Percentiles rank a stretch among this genome's conserved stretches.
Evolutionary conservation across 2,888 invertebrate species (phyloP).

Genomic region (Andrena flavipes): DNA sequence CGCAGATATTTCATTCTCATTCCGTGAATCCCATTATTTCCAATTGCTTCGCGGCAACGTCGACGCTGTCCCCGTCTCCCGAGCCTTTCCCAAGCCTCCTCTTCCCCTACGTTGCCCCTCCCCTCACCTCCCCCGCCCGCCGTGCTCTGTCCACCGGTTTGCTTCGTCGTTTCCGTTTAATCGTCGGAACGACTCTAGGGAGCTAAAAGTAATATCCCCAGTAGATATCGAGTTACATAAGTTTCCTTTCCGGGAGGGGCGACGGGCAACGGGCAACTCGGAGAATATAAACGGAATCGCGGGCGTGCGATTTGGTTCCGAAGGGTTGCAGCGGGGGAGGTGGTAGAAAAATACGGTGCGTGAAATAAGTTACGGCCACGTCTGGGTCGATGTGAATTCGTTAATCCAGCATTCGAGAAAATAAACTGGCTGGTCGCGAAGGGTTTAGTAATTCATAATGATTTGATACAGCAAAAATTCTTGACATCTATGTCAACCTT

Average conservation of each 20-base stretch:
- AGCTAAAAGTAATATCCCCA: constrained; percentile 40
- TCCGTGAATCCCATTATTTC: constrained; percentile 67
- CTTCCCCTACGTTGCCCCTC: background rate
- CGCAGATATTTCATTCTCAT: constrained; percentile 63
- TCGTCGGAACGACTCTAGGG: constrained; percentile 33
- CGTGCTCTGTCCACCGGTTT: constrained; percentile 9
- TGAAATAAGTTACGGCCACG: background rate
- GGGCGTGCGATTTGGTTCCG: constrained; percentile 14
- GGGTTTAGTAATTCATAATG: too few relatives aligned
- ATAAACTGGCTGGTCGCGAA: too few relatives aligned
- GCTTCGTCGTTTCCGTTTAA: constrained; percentile 48
- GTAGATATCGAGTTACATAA: constrained; percentile 65
- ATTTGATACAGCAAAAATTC: too few relatives aligned
- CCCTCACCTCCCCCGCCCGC: background rate
- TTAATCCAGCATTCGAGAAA: too few relatives aligned
- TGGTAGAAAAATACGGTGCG: background rate
- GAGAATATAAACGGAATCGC: constrained; percentile 53
- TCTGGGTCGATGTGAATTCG: too few relatives aligned
- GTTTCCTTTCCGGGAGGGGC: constrained; percentile 34
- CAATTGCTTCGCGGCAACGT: constrained; percentile 52
- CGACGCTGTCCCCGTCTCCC: constrained; percentile 15
- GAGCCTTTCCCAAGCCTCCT: constrained; percentile 10
- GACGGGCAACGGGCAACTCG: background rate
- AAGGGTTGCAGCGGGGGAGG: background rate
- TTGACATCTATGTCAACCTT: too few relatives aligned